These are phyloP conservation scores for Typhlomys cinereus DNA, from an alignment of 2,113 vertebrate genomes.

Conservation along the genomic window DNA sequence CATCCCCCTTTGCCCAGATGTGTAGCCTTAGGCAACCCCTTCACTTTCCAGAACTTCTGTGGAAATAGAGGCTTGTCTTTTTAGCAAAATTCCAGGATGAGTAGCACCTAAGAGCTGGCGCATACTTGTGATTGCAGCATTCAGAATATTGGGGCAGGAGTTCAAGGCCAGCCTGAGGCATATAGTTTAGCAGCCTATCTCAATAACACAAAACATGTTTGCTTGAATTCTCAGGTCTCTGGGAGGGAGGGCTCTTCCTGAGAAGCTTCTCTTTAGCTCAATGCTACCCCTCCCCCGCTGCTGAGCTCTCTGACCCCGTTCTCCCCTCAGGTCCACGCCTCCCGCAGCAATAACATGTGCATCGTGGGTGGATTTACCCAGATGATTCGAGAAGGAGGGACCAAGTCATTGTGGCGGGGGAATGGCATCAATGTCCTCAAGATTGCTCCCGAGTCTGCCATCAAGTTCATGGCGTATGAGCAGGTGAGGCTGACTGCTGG, in stretches of 20 bases:
- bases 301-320: neutral
- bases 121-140: neutral
- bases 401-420: slow-evolving; percentile 94
- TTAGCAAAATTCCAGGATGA: neutral
- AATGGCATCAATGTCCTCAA: slow-evolving; percentile 98
- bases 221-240: neutral
- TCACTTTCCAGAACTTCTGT: neutral
- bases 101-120: neutral
- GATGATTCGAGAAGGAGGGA: slow-evolving; percentile 95
- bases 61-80: neutral
- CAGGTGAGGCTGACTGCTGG: slow-evolving; percentile 86
- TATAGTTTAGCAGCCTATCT: neutral
- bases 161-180: neutral
- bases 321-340: slow-evolving; percentile 91
- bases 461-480: slow-evolving; percentile 99
- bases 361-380: slow-evolving; percentile 93
- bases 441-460: slow-evolving; percentile 96
- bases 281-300: fast-evolving
- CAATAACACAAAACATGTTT: neutral
- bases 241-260: neutral
- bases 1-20: neutral
- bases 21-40: neutral
- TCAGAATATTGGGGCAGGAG: neutral
- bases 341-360: slow-evolving; percentile 94
- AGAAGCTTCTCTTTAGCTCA: neutral